Evolutionary conservation across 2,113 vertebrate genomes (phyloP).

Genomic region (Hypomesus transpacificus): DNA sequence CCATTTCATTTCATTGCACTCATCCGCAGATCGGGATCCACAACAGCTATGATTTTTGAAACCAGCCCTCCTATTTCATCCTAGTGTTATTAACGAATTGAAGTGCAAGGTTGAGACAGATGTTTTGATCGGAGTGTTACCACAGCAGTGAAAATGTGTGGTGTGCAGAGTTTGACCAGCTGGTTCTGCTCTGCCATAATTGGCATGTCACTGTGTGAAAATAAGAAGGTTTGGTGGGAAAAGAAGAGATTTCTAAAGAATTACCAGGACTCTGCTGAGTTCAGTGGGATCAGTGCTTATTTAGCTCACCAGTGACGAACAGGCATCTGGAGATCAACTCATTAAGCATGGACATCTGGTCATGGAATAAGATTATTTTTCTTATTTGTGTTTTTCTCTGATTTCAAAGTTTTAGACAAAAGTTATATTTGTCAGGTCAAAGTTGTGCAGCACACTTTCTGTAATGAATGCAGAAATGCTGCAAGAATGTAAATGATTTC

Average conservation of each 20-base stretch:
- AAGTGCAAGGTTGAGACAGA: not conserved
- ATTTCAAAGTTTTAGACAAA: not conserved
- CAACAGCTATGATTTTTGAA: too few species aligned
- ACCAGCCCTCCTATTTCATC: too few species aligned
- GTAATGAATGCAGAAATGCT: too few species aligned
- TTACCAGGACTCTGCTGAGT: not conserved
- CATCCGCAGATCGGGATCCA: too few species aligned
- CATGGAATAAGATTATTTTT: not conserved
- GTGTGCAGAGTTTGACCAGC: not conserved
- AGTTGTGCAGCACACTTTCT: too few species aligned
- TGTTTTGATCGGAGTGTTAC: not conserved
- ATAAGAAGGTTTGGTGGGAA: constrained; percentile 1
- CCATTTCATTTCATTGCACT: too few species aligned
- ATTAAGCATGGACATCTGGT: constrained; percentile 9
- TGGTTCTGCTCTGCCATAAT: not conserved
- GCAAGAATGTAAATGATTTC: too few species aligned
- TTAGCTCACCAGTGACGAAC: not conserved
- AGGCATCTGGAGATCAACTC: constrained; percentile 3
- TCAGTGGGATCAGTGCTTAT: not conserved
- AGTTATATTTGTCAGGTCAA: not conserved
- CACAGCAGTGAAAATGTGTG: not conserved
- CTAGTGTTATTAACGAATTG: not conserved
- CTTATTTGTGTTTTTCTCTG: not conserved
- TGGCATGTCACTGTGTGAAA: not conserved
- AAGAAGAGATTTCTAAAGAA: constrained; percentile 8